A percentile compares a stretch with the other conserved stretches of the same genome.
phyloP scores from a whole-genome alignment of 2,888 invertebrate genomes.

The Spodoptera picta region DNA sequence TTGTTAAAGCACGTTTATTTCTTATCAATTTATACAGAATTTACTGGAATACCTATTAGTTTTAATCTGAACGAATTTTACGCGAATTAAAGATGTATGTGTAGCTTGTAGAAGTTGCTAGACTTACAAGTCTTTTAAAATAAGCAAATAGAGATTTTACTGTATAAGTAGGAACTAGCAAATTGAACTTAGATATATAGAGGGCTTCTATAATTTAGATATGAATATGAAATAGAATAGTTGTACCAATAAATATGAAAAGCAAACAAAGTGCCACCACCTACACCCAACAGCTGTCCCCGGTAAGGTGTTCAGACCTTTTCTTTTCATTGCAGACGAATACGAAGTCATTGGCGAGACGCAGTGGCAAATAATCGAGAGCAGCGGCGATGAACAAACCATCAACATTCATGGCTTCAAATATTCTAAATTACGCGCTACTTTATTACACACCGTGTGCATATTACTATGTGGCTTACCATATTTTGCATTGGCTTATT shows the following conservation, averaged over 20 bases:
- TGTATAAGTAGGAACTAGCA: too few relatives aligned
- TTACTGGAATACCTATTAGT: too few relatives aligned
- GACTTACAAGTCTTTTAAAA: too few relatives aligned
- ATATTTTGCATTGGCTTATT: slow-evolving; percentile 88
- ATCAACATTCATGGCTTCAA: slow-evolving; percentile 87
- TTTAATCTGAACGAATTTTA: too few relatives aligned
- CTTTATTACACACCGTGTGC: slow-evolving; percentile 85
- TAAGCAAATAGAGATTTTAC: too few relatives aligned
- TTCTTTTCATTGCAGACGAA: slow-evolving; percentile 79
- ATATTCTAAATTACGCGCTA: slow-evolving; percentile 77
- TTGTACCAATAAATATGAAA: background rate
- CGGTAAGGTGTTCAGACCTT: slow-evolving; percentile 57
- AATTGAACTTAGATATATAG: too few relatives aligned
- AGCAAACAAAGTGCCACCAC: slow-evolving; percentile 39
- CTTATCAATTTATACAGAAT: too few relatives aligned
- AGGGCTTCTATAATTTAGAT: too few relatives aligned
- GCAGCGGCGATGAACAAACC: slow-evolving; percentile 81
- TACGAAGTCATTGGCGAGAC: slow-evolving; percentile 89
- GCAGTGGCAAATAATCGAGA: slow-evolving; percentile 86
- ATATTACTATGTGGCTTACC: slow-evolving; percentile 87
- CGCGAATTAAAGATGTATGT: too few relatives aligned
- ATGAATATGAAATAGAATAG: too few relatives aligned
- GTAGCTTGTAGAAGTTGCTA: too few relatives aligned
- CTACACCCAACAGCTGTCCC: slow-evolving; percentile 63
- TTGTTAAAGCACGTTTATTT: too few relatives aligned